These are phyloP conservation scores for Selene dorsalis DNA, from an alignment of 2,797 vertebrate species.

Conservation along the genomic window DNA sequence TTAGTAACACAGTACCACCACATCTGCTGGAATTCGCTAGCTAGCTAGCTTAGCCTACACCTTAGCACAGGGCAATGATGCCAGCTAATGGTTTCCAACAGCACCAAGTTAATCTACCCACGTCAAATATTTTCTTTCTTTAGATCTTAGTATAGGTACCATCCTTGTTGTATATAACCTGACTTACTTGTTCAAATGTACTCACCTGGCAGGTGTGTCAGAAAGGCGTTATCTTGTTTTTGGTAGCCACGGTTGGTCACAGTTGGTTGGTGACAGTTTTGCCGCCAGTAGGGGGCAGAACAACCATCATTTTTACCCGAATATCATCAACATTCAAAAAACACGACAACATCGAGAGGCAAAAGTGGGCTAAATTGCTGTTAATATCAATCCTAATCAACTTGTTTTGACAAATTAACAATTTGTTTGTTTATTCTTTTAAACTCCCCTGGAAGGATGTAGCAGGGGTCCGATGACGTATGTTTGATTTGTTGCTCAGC, in stretches of 20 bases:
- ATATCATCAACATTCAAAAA: too few species aligned
- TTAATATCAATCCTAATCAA: not conserved
- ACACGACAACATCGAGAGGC: not conserved
- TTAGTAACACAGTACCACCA: not conserved
- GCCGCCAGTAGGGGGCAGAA: constrained; percentile 34
- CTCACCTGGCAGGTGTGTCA: not conserved
- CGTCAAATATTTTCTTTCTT: too few species aligned
- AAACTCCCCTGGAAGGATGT: not conserved
- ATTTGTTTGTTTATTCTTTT: not conserved
- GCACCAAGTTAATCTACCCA: not conserved
- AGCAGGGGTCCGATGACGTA: constrained; percentile 31
- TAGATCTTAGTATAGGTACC: too few species aligned
- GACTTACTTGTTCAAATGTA: not conserved
- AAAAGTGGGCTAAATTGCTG: not conserved
- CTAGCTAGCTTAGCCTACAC: too few species aligned
- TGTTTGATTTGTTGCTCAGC: constrained; percentile 9
- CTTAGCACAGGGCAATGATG: too few species aligned
- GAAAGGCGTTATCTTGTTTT: too few species aligned
- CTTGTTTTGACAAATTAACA: not conserved
- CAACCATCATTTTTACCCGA: not conserved
- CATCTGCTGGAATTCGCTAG: too few species aligned
- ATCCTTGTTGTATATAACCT: too few species aligned
- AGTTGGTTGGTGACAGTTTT: not conserved
- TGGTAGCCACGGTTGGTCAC: not conserved
- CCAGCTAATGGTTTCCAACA: not conserved